Evolutionary conservation across 2,888 invertebrate genomes (phyloP).

Genomic region (Leptarthrus brevirostris): DNA sequence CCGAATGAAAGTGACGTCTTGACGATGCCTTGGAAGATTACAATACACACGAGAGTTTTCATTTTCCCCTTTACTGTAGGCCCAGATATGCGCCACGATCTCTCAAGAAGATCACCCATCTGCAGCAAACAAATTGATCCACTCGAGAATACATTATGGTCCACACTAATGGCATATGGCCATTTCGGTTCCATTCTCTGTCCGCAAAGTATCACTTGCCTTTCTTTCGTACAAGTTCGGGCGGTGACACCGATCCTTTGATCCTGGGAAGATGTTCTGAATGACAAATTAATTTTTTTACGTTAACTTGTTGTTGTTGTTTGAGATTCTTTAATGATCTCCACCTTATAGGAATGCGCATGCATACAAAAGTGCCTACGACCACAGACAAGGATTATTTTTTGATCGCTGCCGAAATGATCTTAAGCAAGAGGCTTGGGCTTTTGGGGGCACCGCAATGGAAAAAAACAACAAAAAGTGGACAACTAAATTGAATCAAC

Average conservation of each 20-base stretch:
- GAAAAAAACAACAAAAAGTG: slow-evolving; percentile 37
- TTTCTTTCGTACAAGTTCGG: slow-evolving; percentile 30
- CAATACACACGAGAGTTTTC: slow-evolving; percentile 32
- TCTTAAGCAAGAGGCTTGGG: not conserved
- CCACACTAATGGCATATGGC: slow-evolving; percentile 54
- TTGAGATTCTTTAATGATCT: slow-evolving; percentile 50
- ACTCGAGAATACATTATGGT: slow-evolving; percentile 62
- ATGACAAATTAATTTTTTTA: slow-evolving; percentile 63
- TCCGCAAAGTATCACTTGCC: slow-evolving; percentile 9
- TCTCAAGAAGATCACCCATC: slow-evolving; percentile 53
- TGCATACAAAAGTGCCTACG: not conserved
- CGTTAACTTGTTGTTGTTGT: slow-evolving; percentile 44
- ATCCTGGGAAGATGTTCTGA: slow-evolving; percentile 61
- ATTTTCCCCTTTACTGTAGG: not conserved
- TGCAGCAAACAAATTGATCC: slow-evolving; percentile 62
- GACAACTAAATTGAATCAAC: slow-evolving; percentile 55
- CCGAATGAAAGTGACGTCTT: slow-evolving; percentile 7
- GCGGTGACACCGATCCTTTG: slow-evolving; percentile 57
- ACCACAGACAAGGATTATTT: not conserved
- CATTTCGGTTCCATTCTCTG: slow-evolving; percentile 48
- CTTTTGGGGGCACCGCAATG: slow-evolving; percentile 47
- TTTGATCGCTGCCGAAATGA: slow-evolving; percentile 47
- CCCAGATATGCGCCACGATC: slow-evolving; percentile 8
- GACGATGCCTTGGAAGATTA: not conserved
- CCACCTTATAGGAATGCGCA: slow-evolving; percentile 27